Conservation (phyloP, 1,140 invertebrate genomes). For the Drosophila rhopaloa region DNA sequence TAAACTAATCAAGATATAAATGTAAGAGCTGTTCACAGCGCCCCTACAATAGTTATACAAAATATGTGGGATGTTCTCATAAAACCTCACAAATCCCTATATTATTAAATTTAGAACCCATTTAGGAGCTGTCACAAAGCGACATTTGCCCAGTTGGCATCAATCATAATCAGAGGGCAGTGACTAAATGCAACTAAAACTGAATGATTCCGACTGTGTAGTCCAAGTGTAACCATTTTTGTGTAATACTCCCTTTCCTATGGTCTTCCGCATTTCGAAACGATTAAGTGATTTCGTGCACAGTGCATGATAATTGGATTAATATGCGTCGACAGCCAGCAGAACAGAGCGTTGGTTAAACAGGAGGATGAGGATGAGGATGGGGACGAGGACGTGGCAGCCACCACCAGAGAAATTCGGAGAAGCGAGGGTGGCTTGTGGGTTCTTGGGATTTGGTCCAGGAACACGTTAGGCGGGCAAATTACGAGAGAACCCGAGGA, state of each 20-base stretch:
- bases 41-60: neutral
- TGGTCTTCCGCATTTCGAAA: constrained; percentile 58
- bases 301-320: constrained; percentile 84
- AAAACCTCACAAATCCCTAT: neutral
- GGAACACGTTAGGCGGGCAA: constrained; percentile 44
- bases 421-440: constrained; percentile 47
- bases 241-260: constrained; percentile 8
- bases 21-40: neutral
- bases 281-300: constrained; percentile 82
- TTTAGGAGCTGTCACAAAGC: constrained; percentile 32
- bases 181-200: constrained; percentile 47
- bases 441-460: constrained; percentile 35
- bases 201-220: constrained; percentile 7
- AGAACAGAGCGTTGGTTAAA: constrained; percentile 30
- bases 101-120: constrained; percentile 30
- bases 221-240: constrained; percentile 32
- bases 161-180: constrained; percentile 43
- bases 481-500: constrained; percentile 20
- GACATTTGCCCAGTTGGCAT: constrained; percentile 21
- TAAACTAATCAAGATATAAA: no score
- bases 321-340: constrained; percentile 78
- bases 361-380: constrained; percentile 31
- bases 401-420: constrained; percentile 39
- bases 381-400: constrained; percentile 19
- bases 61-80: no score